Conservation (phyloP, 2,113 vertebrate species). For the Stegostoma tigrinum region DNA sequence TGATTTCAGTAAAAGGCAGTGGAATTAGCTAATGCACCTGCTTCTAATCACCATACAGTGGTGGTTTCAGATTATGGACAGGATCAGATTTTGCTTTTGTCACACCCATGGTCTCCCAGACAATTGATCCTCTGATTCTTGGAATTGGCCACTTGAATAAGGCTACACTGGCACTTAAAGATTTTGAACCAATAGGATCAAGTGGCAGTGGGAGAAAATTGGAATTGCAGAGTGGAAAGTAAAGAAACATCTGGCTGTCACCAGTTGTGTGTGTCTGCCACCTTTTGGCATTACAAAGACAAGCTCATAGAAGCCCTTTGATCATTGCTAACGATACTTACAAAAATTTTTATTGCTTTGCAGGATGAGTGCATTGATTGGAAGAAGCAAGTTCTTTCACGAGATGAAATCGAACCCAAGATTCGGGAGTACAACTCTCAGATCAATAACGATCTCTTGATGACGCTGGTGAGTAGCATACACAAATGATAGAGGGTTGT, state of each 20-base stretch:
- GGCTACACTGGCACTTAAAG: background rate
- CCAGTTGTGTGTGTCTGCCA: background rate
- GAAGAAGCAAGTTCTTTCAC: constrained; percentile 67
- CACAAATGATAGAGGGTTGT: background rate
- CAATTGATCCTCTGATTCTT: too few species aligned
- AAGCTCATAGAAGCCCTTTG: background rate
- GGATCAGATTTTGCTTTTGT: background rate
- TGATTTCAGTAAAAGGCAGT: background rate
- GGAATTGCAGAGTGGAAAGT: background rate
- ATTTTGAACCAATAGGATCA: background rate
- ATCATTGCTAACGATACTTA: background rate
- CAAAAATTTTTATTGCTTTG: background rate
- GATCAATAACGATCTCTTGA: constrained; percentile 88
- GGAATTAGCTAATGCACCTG: background rate
- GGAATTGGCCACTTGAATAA: background rate
- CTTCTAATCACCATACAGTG: background rate
- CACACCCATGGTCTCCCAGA: too few species aligned
- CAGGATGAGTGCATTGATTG: constrained; percentile 78
- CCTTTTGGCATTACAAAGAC: background rate
- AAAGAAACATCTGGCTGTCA: background rate
- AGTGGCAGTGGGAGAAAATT: background rate
- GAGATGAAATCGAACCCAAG: constrained; percentile 72
- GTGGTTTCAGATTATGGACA: background rate
- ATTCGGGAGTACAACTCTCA: constrained; percentile 89
- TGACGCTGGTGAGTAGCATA: constrained; percentile 71